Conservation (phyloP, 1,140 invertebrate species). For the Nomia melanderi region DNA sequence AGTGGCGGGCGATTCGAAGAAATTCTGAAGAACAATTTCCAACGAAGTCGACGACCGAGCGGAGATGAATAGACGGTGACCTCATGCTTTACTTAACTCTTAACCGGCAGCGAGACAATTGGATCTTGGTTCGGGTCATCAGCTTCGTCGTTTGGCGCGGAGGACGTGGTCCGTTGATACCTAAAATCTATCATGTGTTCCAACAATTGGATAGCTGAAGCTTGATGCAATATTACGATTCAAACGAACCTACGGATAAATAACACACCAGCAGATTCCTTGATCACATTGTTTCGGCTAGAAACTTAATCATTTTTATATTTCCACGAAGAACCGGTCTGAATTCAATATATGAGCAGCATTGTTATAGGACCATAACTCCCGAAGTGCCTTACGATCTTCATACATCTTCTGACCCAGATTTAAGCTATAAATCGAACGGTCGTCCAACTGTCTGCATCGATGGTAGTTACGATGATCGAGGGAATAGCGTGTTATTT, state of each 20-base stretch:
- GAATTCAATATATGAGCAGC: background rate
- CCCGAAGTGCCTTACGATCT: background rate
- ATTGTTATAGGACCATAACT: background rate
- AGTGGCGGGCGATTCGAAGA: background rate
- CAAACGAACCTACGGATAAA: background rate
- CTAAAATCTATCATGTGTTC: background rate
- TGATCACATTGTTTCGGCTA: background rate
- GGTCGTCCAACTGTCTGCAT: slow-evolving; percentile 31
- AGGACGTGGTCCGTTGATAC: slow-evolving; percentile 23
- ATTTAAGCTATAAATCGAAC: slow-evolving; percentile 42
- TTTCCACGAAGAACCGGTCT: background rate
- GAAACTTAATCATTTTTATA: background rate
- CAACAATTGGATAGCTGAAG: background rate
- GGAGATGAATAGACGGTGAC: slow-evolving; percentile 70
- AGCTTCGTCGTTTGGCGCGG: slow-evolving; percentile 54
- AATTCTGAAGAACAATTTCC: slow-evolving; percentile 51
- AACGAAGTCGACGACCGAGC: slow-evolving; percentile 69
- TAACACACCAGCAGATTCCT: background rate
- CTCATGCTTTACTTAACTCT: slow-evolving; percentile 72
- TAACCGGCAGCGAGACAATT: slow-evolving; percentile 69
- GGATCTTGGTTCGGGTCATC: slow-evolving; percentile 63
- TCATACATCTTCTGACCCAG: slow-evolving; percentile 42
- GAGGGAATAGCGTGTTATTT: slow-evolving; percentile 64
- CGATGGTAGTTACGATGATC: slow-evolving; percentile 41
- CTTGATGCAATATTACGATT: background rate